Percentiles rank a stretch among this genome's conserved stretches.
phyloP scores from a whole-genome alignment of 2,113 vertebrate species.

The Penelope pileata region DNA sequence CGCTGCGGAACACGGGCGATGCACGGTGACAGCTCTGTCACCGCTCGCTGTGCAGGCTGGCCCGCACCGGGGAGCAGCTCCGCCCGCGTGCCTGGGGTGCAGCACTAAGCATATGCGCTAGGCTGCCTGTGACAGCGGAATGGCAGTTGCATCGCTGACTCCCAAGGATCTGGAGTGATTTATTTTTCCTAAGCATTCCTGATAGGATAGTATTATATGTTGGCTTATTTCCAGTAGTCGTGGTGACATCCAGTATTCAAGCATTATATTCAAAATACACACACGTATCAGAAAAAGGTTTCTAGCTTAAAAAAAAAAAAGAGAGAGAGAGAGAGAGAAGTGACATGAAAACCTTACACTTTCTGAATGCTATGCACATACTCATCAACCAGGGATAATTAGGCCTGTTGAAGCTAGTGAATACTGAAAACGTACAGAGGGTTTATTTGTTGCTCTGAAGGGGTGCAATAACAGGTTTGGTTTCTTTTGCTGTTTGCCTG shows the following conservation, averaged over 20 bases:
- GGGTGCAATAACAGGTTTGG: conserved; percentile 73
- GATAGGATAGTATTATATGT: conserved; percentile 59
- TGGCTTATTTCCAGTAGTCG: conserved; percentile 49
- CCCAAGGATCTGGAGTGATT: conserved; percentile 53
- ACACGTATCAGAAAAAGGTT: conserved; percentile 41
- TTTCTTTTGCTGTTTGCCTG: conserved; percentile 73
- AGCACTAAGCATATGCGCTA: conserved; percentile 60
- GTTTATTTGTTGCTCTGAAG: conserved; percentile 75
- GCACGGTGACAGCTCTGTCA: conserved; percentile 1
- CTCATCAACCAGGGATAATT: conserved; percentile 64
- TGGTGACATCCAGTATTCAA: conserved; percentile 59
- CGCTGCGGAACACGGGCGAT: not conserved
- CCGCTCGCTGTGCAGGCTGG: conserved; percentile 9
- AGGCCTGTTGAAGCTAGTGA: conserved; percentile 67
- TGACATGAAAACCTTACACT: conserved; percentile 62
- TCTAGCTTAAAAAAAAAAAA: not conserved
- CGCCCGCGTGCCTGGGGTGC: conserved; percentile 50
- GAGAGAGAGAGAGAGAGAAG: not conserved
- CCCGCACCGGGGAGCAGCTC: not conserved
- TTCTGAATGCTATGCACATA: conserved; percentile 66
- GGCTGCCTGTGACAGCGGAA: conserved; percentile 53
- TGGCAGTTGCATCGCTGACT: conserved; percentile 47
- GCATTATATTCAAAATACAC: conserved; percentile 56
- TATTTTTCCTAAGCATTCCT: conserved; percentile 65
- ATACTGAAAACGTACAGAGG: conserved; percentile 75